A percentile compares a stretch with the other conserved stretches of the same genome.
Evolutionary conservation across 2,113 vertebrate genomes (phyloP).

Genomic region (Rhinopomastus cyanomelas): DNA sequence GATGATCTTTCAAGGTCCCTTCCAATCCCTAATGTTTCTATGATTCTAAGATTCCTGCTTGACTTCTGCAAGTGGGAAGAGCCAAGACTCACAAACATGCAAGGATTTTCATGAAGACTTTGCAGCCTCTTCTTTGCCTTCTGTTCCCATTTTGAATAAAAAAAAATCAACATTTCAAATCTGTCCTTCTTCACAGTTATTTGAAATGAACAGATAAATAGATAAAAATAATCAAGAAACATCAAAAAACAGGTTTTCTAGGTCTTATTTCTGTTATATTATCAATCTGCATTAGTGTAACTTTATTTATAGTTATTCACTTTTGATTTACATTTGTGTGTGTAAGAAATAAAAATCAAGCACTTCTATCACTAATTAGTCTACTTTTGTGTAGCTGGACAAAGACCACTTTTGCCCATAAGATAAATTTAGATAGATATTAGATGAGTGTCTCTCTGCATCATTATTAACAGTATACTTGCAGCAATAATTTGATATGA

Average conservation of each 20-base stretch:
- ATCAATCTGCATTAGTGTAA: neutral
- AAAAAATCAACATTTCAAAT: neutral
- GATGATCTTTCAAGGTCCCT: too few species aligned
- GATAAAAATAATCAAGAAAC: neutral
- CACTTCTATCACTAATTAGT: neutral
- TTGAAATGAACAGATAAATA: neutral
- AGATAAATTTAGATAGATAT: neutral
- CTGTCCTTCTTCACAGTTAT: neutral
- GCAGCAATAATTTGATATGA: neutral
- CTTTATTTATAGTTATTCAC: neutral
- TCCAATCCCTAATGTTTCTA: too few species aligned
- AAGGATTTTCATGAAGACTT: neutral
- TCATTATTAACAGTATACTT: neutral
- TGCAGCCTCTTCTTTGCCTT: neutral
- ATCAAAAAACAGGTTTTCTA: neutral
- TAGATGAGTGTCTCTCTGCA: neutral
- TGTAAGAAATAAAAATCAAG: neutral
- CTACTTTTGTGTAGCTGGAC: neutral
- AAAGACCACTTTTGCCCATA: neutral
- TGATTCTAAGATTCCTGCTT: too few species aligned
- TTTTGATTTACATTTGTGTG: neutral
- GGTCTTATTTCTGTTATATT: neutral
- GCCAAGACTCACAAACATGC: too few species aligned
- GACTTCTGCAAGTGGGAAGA: too few species aligned
- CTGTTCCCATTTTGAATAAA: neutral